phyloP scores from a whole-genome alignment of 2,113 vertebrate species.

The Bujurquina vittata region DNA sequence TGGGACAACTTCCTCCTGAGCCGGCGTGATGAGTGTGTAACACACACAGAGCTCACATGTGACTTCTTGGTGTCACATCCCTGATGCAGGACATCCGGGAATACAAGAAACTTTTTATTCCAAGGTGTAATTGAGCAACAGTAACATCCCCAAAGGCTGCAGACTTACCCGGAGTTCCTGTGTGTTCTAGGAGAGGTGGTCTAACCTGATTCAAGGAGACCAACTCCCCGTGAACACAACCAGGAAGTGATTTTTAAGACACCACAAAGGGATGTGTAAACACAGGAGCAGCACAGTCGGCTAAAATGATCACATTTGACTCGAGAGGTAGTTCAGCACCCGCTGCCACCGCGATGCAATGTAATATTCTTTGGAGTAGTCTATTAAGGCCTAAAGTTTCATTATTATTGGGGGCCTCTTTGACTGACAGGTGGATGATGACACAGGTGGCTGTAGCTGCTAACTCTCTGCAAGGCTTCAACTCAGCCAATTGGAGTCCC shows the following conservation, averaged over 20 bases:
- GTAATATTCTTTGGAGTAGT: too few species aligned
- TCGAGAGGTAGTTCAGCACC: too few species aligned
- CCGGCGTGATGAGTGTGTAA: neutral
- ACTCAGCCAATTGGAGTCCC: too few species aligned
- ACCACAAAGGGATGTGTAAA: neutral
- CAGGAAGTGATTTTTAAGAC: neutral
- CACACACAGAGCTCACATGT: neutral
- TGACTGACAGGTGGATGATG: too few species aligned
- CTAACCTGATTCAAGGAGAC: neutral
- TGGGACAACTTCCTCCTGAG: conserved; percentile 34
- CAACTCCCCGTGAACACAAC: too few species aligned
- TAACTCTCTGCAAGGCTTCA: too few species aligned
- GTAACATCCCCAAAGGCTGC: neutral
- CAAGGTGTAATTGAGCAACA: neutral
- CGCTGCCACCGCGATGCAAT: too few species aligned
- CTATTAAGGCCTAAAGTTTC: too few species aligned
- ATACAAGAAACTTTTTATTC: neutral
- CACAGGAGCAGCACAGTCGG: too few species aligned
- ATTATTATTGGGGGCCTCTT: too few species aligned
- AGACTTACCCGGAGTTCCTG: neutral
- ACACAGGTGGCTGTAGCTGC: too few species aligned
- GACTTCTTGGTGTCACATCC: neutral
- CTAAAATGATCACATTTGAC: neutral
- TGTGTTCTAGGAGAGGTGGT: neutral
- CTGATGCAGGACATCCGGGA: neutral